Percentiles rank a stretch among this genome's conserved stretches.
Evolutionary conservation across 2,797 vertebrate species (phyloP).

Genomic region (Dicrostonyx torquatus): DNA sequence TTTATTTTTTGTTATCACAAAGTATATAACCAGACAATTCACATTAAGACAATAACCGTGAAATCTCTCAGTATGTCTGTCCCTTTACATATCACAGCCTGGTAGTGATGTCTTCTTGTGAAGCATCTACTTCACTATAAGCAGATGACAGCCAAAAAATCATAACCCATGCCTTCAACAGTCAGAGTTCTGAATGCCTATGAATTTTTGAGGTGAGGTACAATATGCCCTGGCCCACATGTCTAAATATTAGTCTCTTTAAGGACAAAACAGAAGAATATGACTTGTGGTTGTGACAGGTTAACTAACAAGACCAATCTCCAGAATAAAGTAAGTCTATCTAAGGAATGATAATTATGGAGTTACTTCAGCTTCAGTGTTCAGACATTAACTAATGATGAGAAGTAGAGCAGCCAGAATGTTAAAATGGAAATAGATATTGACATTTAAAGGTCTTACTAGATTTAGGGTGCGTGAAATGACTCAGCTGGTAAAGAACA

Average conservation of each 20-base stretch:
- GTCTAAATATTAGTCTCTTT: constrained; percentile 35
- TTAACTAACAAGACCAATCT: background rate
- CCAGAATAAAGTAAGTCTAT: constrained; percentile 18
- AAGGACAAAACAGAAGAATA: background rate
- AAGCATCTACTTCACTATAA: background rate
- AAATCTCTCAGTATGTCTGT: constrained; percentile 21
- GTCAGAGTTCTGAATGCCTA: background rate
- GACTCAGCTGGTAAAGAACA: background rate
- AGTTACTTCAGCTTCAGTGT: background rate
- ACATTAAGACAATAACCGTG: constrained; percentile 20
- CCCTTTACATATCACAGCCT: background rate
- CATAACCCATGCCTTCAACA: constrained; percentile 2
- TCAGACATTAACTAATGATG: background rate
- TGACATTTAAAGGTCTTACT: background rate
- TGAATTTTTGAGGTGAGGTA: background rate
- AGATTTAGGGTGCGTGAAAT: background rate
- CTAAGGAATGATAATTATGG: background rate
- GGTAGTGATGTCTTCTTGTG: background rate
- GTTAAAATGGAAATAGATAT: background rate
- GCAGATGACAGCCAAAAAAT: background rate
- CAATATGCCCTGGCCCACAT: background rate
- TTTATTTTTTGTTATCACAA: constrained; percentile 51
- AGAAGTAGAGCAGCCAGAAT: background rate
- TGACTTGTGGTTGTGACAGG: background rate
- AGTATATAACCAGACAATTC: constrained; percentile 45